Evolutionary conservation across 2,797 vertebrate genomes (phyloP), one percentile per base, ranked within the genome.

Genomic region (Oryzias sinensis): DNA sequence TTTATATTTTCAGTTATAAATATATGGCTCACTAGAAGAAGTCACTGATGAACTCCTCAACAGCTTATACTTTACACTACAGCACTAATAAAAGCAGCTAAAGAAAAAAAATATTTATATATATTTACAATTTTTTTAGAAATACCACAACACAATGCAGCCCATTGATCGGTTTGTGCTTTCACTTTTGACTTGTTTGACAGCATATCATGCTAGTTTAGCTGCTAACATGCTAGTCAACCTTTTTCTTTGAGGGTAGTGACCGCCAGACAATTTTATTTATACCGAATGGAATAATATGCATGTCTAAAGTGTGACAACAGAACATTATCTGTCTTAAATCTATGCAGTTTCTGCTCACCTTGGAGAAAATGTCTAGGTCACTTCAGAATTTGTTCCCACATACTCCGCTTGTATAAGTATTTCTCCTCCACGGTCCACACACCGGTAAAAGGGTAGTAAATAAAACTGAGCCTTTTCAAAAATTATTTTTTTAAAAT

Each of bases 351-450:
- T 42, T 41, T 25, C 16, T 20, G 77, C 89, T 91, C 89, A 90
- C 88, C 89, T 91, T 90, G 84, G 88, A 77, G 37, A 58, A 49
- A 80, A 82, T 72, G 74, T 77, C 77, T 83, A 86, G 90, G 86
- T 89, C 85, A 88, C 54, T 81, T 77, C 64, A 76, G 72, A 82
- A 88, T 88, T 79, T 72, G 79, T 68, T 79, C 82, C 74, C 75
- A 59, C 51, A 68, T 51, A 50, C n/a, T 14, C 57, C 62, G 71
- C 48, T 85, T 87, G 73, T 55, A 77, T 73, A 72, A 85, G 42
- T 55, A 56, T 54, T 50, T 75, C 53, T 54, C 18, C 33, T 48
- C 33, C 16, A 13, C 44, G 11, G 37, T 41, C 25, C 25, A 61
- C 37, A 11, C 2, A 27, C 13, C 14, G 14, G 16, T 5, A 0